phyloP scores from a whole-genome alignment of 2,888 invertebrate species.

The Tenthredo mesomela region DNA sequence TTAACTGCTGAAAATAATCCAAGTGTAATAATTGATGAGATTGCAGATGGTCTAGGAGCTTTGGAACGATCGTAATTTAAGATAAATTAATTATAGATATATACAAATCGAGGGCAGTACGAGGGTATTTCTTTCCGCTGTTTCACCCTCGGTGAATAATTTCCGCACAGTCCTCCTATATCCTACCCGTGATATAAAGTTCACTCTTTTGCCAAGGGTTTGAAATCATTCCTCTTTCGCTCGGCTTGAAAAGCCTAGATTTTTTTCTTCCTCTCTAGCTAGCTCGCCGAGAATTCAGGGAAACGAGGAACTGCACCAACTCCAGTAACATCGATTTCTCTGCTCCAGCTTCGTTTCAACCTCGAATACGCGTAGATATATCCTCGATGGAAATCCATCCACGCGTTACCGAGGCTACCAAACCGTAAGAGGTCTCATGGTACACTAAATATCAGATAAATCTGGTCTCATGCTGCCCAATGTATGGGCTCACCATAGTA shows the following conservation, averaged over 20 bases:
- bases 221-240: not conserved
- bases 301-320: not conserved
- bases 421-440: slow-evolving; percentile 1
- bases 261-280: not conserved
- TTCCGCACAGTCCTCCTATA: not conserved
- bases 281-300: not conserved
- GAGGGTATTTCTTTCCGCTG: not conserved
- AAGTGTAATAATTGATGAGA: not conserved
- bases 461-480: not conserved
- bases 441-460: not conserved
- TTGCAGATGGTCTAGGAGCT: not conserved
- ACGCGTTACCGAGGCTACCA: not conserved
- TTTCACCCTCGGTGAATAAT: slow-evolving; percentile 20
- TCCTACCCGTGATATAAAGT: not conserved
- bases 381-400: slow-evolving; percentile 10
- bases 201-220: slow-evolving; percentile 8
- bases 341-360: not conserved
- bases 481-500: not conserved
- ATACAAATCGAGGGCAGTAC: not conserved
- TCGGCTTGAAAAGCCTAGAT: not conserved
- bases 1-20: not conserved
- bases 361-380: not conserved
- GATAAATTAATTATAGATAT: not conserved
- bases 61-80: not conserved
- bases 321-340: not conserved